phyloP scores from a whole-genome alignment of 1,140 invertebrate genomes.

The Agrypnia vestita region DNA sequence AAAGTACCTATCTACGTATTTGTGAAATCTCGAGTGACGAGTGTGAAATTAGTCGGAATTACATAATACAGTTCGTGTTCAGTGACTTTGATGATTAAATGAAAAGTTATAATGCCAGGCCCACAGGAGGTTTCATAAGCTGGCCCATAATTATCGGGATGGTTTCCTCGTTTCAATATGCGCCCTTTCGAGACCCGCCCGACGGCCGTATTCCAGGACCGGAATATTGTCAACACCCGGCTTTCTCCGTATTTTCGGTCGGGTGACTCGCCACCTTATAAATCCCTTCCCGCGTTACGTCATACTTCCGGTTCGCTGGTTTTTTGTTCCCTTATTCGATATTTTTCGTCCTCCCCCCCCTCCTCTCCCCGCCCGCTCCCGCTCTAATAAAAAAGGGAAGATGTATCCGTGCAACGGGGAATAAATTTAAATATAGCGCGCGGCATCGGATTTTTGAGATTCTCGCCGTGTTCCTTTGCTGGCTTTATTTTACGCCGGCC shows the following conservation, averaged over 20 bases:
- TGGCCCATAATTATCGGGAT: no score
- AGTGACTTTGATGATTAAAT: no score
- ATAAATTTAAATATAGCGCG: slow-evolving; percentile 13
- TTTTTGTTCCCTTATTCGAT: slow-evolving; percentile 16
- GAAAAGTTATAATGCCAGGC: no score
- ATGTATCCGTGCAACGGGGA: not conserved
- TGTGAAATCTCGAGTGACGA: no score
- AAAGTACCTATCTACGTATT: no score
- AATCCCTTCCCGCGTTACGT: not conserved
- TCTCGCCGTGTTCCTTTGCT: not conserved
- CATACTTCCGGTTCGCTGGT: slow-evolving; percentile 17
- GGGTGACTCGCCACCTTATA: not conserved
- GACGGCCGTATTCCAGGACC: not conserved
- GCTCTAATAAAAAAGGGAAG: not conserved
- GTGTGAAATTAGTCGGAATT: no score
- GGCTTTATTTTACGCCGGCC: not conserved
- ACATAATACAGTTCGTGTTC: no score
- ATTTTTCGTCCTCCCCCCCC: not conserved
- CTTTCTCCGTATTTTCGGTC: not conserved
- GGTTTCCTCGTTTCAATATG: no score
- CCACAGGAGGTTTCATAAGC: no score
- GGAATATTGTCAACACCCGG: not conserved
- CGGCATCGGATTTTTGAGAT: slow-evolving; percentile 3
- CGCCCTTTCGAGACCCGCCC: no score
- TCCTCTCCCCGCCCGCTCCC: not conserved